Evolutionary conservation across 2,113 vertebrate species (phyloP).

Genomic region (Scytalopus superciliaris): DNA sequence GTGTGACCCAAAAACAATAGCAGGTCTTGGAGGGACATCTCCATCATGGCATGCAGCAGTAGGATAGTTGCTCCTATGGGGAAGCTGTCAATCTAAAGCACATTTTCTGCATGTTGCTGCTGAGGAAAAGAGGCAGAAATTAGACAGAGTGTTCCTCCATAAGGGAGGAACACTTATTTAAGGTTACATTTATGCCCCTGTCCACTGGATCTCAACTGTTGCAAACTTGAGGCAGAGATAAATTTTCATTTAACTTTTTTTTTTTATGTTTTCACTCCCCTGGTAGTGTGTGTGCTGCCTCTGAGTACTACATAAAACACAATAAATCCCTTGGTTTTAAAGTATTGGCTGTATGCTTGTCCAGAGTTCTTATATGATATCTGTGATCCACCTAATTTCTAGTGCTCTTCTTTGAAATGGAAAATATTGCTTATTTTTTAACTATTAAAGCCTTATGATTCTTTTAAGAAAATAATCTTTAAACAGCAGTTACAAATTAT

Average conservation of each 20-base stretch:
- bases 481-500: background rate
- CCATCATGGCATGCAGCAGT: accelerated
- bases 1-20: background rate
- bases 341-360: background rate
- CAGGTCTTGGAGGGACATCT: background rate
- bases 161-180: background rate
- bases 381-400: background rate
- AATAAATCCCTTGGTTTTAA: background rate
- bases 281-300: background rate
- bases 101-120: background rate
- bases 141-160: background rate
- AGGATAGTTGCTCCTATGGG: background rate
- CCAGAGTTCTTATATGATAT: background rate
- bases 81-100: background rate
- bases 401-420: background rate
- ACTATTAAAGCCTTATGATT: background rate
- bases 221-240: background rate
- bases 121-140: background rate
- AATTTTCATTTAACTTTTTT: background rate
- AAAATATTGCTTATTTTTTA: background rate
- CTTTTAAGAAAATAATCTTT: background rate
- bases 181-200: background rate
- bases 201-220: background rate
- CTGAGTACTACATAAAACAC: background rate
- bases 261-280: background rate